Conservation (phyloP, 2,797 vertebrate species). For the Rhinophrynus dorsalis region DNA sequence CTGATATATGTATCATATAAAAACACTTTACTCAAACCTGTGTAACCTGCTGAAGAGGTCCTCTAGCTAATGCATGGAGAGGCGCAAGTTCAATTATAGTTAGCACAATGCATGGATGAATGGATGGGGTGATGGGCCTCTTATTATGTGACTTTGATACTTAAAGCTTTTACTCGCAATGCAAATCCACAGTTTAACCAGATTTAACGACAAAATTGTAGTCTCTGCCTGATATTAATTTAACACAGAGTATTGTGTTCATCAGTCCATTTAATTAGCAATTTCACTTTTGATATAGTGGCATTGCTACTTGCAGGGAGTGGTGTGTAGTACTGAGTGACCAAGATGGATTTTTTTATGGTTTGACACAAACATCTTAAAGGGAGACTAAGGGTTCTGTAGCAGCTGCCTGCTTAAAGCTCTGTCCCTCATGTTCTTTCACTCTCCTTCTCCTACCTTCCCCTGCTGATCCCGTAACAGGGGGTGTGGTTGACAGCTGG, state of each 20-base stretch:
- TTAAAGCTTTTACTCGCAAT: slow-evolving; percentile 28
- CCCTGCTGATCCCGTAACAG: background rate
- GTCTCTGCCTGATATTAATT: background rate
- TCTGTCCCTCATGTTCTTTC: no score
- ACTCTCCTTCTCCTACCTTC: no score
- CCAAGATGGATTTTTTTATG: background rate
- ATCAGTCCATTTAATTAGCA: slow-evolving; percentile 1
- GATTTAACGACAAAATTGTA: slow-evolving; percentile 20
- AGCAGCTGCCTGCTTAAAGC: no score
- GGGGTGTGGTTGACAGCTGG: no score
- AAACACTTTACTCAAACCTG: slow-evolving; percentile 63
- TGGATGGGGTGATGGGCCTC: slow-evolving; percentile 35
- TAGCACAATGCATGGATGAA: slow-evolving; percentile 50
- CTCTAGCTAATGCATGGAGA: slow-evolving; percentile 50
- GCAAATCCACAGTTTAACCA: slow-evolving; percentile 41
- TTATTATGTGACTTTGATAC: slow-evolving; percentile 45
- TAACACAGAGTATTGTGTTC: background rate
- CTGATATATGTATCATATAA: slow-evolving; percentile 67
- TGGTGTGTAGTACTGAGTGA: no score
- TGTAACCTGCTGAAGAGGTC: slow-evolving; percentile 59
- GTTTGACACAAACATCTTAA: no score
- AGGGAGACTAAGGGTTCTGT: no score
- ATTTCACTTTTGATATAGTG: background rate
- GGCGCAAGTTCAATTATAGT: slow-evolving; percentile 52
- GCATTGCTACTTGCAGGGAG: background rate